Base-by-base conservation (phyloP, 2,797 vertebrate genomes). In the Spinus pinus region DNA sequence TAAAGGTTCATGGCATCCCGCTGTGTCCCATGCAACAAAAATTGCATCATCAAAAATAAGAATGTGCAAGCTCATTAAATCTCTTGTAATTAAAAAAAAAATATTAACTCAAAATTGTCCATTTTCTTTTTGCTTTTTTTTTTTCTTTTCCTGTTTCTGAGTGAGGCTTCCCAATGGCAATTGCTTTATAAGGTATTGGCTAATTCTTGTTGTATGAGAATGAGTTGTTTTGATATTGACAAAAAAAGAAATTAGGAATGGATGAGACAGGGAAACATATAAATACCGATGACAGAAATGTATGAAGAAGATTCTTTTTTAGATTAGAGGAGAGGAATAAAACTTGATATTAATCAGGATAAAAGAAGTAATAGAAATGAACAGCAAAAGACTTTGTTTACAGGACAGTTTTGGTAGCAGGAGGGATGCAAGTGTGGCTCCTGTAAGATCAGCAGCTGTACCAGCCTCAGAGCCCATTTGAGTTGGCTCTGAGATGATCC, bases 91-190 rank as follows among this genome's bases (percentile, higher is more conserved):
- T n/a, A 6, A 7, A 19, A 16, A 31, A 4, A 47, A 33, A 33
- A 33, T 33, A 33, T 33, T 33, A n/a, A 50, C 14, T 49, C 2
- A 22, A 33, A 81, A 24, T 37, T 39, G 0, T 49, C 7, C 0
- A 2, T 15, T 53, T 39, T 39, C 0, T 31, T 21, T 42, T 49
- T 18, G 0, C 1, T 0, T 1, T 3, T 0, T 13, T 13, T 7
- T 47, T 6, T 14, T 9, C 3, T 7, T 4, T 2, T 35, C 10
- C 19, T 35, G 5, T 37, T 33, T 35, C 19, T 28, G 8, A 31
- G 6, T 46, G 16, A 30, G 21, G 1, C 7, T 78, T 39, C 10
- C 7, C 5, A 54, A 4, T 42, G 11, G 1, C 6, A 73, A 42
- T 70, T 81, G 3, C 5, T 88, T 71, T 64, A 15, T 19, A 56